Base-by-base conservation (phyloP, 2,797 vertebrate genomes). In the Chelidonichthys spinosus region DNA sequence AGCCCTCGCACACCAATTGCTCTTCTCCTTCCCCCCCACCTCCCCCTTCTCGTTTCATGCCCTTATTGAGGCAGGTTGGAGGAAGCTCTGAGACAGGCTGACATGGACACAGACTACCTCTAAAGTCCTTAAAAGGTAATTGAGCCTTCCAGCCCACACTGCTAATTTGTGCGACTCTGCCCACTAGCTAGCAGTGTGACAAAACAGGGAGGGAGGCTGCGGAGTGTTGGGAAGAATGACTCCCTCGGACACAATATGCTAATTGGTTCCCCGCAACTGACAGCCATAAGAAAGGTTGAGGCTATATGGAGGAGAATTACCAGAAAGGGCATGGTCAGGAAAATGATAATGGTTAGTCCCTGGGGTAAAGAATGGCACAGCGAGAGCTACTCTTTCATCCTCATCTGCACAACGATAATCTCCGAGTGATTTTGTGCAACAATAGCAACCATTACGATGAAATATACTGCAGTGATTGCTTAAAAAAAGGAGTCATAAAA, bases 111-210 rank as follows among this genome's bases (percentile, higher is more conserved):
- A 84, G 44, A 82, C 86, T 87, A 91, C 90, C 92, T 88, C 91
- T 85, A 86, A 92, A 90, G 86, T 92, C 92, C 89, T 92, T 92
- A 91, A 92, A 92, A 92, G 89, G 89, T 95, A 94, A 94, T 94
- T 92, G 93, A 93, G 92, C 93, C 92, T 93, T 94, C 88, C 87
- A 93, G 92, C 90, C 90, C 87, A 90, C 87, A 87, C 82, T 60
- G 63, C 92, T 94, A 94, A 95, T 95, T 94, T 93, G 91, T 90
- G 85, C 66, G 88, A 84, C 90, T 91, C 80, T 92, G 87, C 90
- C 89, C 84, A 89, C 84, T 80, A 86, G 90, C 87, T 65, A 84
- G 89, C 91, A 74, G 82, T 78, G 88, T 87, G 90, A 91, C 90
- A 92, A 92, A 92, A 92, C 79, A 82, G 74, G 79, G 74, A 73